Evolutionary conservation across 1,140 invertebrate genomes (phyloP).

Genomic region (Bombus fervidus): DNA sequence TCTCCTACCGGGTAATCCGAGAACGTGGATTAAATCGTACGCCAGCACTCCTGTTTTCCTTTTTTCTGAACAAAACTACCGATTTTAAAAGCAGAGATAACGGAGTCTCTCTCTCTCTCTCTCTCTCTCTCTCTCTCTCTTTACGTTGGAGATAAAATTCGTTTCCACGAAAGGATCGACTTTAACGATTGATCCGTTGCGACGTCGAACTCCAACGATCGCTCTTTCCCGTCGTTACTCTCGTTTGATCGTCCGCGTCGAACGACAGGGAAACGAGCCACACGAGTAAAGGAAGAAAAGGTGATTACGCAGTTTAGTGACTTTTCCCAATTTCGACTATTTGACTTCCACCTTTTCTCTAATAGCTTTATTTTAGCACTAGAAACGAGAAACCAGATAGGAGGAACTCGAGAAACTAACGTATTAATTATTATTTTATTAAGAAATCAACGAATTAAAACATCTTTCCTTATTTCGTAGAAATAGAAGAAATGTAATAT

Average conservation of each 20-base stretch:
- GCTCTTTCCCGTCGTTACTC: neutral
- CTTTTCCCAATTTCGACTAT: neutral
- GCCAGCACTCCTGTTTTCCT: neutral
- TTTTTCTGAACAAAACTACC: constrained; percentile 1
- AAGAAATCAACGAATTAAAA: no score
- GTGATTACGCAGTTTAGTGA: neutral
- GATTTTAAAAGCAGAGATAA: constrained; percentile 10
- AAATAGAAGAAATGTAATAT: no score
- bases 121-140: neutral
- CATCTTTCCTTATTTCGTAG: no score
- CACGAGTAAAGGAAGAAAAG: neutral
- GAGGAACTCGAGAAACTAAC: no score
- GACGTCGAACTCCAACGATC: constrained; percentile 18
- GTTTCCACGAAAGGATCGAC: constrained; percentile 11
- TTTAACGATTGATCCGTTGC: constrained; percentile 24
- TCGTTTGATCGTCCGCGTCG: neutral
- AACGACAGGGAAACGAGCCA: neutral
- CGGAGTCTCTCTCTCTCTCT: no score
- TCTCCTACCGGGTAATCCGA: constrained; percentile 32
- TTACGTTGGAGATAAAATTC: constrained; percentile 19
- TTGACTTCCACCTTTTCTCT: neutral
- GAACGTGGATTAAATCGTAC: constrained; percentile 35
- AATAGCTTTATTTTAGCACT: neutral
- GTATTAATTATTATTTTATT: no score
- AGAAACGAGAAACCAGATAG: no score